Percentiles rank a stretch among this genome's conserved stretches.
Conservation (phyloP, 1,140 invertebrate species). For the Cydia pomonella region DNA sequence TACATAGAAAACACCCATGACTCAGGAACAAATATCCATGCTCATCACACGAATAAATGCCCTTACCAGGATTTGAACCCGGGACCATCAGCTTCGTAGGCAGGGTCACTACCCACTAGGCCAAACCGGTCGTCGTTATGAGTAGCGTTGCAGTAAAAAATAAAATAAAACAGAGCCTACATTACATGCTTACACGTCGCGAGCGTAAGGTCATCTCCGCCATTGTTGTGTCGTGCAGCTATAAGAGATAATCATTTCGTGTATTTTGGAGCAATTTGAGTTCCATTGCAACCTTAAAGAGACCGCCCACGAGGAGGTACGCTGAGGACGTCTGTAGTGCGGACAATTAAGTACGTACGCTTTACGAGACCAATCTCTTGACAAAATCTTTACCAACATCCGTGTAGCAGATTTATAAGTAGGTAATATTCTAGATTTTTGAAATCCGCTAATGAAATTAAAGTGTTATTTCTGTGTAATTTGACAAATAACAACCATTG, state of each 20-base stretch:
- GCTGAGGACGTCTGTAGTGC: slow-evolving; percentile 44
- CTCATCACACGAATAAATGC: too few species aligned
- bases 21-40: too few species aligned
- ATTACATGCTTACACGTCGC: slow-evolving; percentile 46
- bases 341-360: slow-evolving; percentile 5
- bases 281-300: slow-evolving; percentile 38
- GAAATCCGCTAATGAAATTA: not conserved
- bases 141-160: slow-evolving; percentile 16
- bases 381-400: slow-evolving; percentile 24
- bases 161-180: slow-evolving; percentile 52
- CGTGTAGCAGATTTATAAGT: not conserved
- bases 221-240: slow-evolving; percentile 64
- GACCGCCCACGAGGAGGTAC: slow-evolving; percentile 51
- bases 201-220: slow-evolving; percentile 63
- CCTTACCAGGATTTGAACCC: too few species aligned
- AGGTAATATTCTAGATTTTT: not conserved
- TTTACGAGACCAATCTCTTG: slow-evolving; percentile 7
- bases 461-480: too few species aligned
- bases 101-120: too few species aligned
- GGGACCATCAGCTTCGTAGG: too few species aligned
- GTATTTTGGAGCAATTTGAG: slow-evolving; percentile 66
- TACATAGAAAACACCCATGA: too few species aligned
- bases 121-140: too few species aligned
- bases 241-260: slow-evolving; percentile 70
- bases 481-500: too few species aligned